These are phyloP conservation scores for Drosophila serrata DNA, from an alignment of 1,140 invertebrate species.

Conservation along the genomic window DNA sequence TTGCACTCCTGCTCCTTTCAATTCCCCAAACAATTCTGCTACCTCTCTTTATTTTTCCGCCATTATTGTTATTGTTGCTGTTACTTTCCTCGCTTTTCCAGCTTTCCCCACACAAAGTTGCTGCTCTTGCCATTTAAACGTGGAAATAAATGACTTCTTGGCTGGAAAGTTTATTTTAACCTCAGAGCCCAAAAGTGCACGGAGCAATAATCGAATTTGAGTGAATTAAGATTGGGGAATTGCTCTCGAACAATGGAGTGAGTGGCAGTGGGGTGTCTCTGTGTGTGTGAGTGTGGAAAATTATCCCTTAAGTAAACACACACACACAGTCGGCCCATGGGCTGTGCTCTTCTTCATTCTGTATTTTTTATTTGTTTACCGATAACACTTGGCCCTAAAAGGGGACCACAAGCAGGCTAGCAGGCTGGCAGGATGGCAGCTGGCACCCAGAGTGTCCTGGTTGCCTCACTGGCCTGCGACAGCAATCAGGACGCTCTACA, in stretches of 20 bases:
- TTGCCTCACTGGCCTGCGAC: constrained; percentile 52
- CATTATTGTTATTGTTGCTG: constrained; percentile 52
- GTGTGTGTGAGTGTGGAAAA: constrained; percentile 65
- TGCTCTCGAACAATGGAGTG: constrained; percentile 74
- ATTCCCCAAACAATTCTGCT: constrained; percentile 40
- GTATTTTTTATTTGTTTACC: constrained; percentile 83
- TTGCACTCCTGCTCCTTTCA: constrained; percentile 8
- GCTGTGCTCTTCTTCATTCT: constrained; percentile 29
- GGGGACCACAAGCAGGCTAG: constrained; percentile 49
- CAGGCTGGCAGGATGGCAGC: constrained; percentile 28
- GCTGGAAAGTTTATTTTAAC: constrained; percentile 80
- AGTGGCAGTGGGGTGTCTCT: constrained; percentile 31
- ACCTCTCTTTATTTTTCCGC: constrained; percentile 35
- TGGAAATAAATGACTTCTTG: constrained; percentile 83
- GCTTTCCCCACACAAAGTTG: constrained; percentile 31
- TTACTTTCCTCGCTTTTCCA: constrained; percentile 30
- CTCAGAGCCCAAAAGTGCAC: constrained; percentile 70
- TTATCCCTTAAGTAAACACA: constrained; percentile 78
- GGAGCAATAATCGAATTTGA: constrained; percentile 83
- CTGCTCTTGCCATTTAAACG: constrained; percentile 74
- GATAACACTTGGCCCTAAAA: constrained; percentile 84
- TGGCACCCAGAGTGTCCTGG: constrained; percentile 24
- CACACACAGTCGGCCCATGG: constrained; percentile 5
- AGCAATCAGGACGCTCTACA: constrained; percentile 81
- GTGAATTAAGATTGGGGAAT: constrained; percentile 85